Evolutionary conservation across 2,888 invertebrate genomes (phyloP).

Genomic region (Adineta ricciae): DNA sequence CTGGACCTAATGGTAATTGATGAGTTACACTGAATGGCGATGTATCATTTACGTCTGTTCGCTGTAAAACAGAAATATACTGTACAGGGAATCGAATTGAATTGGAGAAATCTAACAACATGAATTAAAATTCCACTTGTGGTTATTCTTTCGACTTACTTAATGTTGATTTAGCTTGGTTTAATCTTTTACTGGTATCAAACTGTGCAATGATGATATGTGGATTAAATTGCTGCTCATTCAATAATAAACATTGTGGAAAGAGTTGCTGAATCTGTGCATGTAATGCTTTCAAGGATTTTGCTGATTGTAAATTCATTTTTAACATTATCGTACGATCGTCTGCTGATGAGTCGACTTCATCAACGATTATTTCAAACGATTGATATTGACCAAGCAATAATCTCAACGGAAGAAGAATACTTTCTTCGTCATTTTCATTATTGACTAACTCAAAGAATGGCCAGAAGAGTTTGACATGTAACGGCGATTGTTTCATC

Average conservation of each 20-base stretch:
- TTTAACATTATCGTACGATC: constrained; percentile 20
- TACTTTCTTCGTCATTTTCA: neutral
- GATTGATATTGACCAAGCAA: neutral
- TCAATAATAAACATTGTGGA: neutral
- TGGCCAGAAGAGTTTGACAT: constrained; percentile 29
- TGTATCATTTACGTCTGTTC: neutral
- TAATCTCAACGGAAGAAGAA: constrained; percentile 5
- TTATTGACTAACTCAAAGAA: neutral
- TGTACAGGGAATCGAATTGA: constrained; percentile 1
- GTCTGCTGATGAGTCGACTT: neutral
- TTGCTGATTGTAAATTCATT: neutral
- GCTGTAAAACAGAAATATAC: constrained; percentile 22
- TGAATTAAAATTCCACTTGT: neutral
- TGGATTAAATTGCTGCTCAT: neutral
- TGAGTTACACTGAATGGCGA: constrained; percentile 11
- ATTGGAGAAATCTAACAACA: neutral
- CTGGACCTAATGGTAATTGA: constrained; percentile 21
- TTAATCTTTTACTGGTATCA: neutral
- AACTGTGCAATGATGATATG: constrained; percentile 23
- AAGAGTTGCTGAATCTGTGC: neutral
- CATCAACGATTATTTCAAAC: constrained; percentile 20
- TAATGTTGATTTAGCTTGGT: neutral
- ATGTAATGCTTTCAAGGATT: constrained; percentile 13
- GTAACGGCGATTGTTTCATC: constrained; percentile 20
- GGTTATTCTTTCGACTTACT: neutral